phyloP scores from a whole-genome alignment of 2,797 vertebrate genomes.

The Salmo trutta region DNA sequence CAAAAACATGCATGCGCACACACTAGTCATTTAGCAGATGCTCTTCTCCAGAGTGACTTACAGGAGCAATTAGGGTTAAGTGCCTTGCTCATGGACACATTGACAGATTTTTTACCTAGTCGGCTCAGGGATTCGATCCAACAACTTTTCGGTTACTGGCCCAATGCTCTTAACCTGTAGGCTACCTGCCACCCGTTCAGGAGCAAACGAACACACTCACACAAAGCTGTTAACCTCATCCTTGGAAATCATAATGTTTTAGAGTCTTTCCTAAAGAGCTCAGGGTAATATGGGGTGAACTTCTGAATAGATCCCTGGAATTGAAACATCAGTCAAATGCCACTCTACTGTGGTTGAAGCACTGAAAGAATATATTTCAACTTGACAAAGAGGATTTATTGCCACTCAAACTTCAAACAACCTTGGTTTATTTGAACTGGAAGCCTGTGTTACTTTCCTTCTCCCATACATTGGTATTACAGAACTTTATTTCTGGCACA shows the following conservation, averaged over 20 bases:
- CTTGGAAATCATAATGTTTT: constrained; percentile 30
- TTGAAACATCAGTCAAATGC: constrained; percentile 48
- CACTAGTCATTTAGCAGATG: neutral
- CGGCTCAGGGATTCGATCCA: too few species aligned
- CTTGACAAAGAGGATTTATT: constrained; percentile 50
- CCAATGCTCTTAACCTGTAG: too few species aligned
- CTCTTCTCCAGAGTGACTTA: too few species aligned
- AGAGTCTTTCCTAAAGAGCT: constrained; percentile 24
- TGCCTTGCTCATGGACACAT: too few species aligned
- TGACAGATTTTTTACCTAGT: too few species aligned
- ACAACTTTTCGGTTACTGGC: too few species aligned
- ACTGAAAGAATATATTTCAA: constrained; percentile 35
- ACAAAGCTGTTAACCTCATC: constrained; percentile 22
- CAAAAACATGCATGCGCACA: neutral
- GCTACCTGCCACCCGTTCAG: neutral
- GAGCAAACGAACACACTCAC: neutral
- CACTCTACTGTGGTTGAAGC: constrained; percentile 35
- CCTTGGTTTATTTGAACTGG: constrained; percentile 55
- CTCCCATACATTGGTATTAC: neutral
- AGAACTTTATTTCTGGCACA: constrained; percentile 31
- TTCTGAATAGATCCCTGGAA: constrained; percentile 38
- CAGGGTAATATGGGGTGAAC: constrained; percentile 17
- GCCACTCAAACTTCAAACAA: constrained; percentile 49
- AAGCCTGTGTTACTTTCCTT: constrained; percentile 47
- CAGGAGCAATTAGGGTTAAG: too few species aligned